phyloP scores from a whole-genome alignment of 2,888 invertebrate species.

The Hedychridium roseum region DNA sequence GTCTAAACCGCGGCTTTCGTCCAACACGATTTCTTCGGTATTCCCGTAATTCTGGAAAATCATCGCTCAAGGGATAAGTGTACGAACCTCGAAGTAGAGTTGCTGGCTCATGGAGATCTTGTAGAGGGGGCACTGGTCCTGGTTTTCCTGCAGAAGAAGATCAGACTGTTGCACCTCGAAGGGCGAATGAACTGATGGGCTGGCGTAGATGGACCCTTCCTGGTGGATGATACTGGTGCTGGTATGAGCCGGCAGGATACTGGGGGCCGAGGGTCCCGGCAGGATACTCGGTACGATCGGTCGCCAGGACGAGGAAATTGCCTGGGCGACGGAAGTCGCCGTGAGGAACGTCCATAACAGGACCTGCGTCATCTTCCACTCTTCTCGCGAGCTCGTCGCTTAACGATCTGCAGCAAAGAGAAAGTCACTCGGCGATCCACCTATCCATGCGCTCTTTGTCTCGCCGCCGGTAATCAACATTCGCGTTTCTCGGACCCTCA shows the following conservation, averaged over 20 bases:
- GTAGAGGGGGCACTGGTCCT: constrained; percentile 73
- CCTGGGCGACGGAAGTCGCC: constrained; percentile 18
- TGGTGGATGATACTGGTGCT: constrained; percentile 47
- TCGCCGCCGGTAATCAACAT: too few species aligned
- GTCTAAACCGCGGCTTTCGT: too few species aligned
- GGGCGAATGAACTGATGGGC: constrained; percentile 15
- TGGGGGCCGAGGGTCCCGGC: too few species aligned
- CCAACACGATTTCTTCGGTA: too few species aligned
- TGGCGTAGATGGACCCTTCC: constrained; percentile 39
- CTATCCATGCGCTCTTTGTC: too few species aligned
- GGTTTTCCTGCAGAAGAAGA: constrained; percentile 31
- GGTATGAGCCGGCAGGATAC: constrained; percentile 34
- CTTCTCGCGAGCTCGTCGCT: constrained; percentile 19
- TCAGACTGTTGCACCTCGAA: constrained; percentile 35
- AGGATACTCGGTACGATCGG: too few species aligned
- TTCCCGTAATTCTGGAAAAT: background rate
- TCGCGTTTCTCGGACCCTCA: too few species aligned
- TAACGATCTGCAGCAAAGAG: constrained; percentile 11
- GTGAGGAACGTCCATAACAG: constrained; percentile 26
- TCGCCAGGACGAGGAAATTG: constrained; percentile 50
- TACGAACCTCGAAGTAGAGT: constrained; percentile 66
- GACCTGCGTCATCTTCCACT: constrained; percentile 23
- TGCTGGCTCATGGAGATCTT: constrained; percentile 76
- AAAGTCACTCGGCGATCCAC: too few species aligned
- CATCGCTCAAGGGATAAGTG: background rate